Conservation (phyloP, 2,888 invertebrate genomes). For the Lasius fuliginosus region DNA sequence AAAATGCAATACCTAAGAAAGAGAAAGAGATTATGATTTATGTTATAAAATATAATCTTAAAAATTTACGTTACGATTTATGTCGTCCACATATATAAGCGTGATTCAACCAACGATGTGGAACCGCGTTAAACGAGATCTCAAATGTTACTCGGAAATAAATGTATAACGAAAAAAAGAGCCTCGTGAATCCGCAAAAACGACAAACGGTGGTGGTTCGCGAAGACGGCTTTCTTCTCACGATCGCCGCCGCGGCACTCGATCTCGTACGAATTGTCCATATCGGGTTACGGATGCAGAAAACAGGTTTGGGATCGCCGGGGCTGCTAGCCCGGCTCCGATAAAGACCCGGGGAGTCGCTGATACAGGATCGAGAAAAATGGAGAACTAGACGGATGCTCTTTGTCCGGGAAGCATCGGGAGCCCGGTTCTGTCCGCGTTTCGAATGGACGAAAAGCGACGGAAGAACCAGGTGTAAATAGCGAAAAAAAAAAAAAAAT, state of each 20-base stretch:
- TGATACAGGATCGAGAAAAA: slow-evolving; percentile 49
- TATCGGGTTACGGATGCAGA: slow-evolving; percentile 64
- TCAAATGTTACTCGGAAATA: background rate
- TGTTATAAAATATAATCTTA: background rate
- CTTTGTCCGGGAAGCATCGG: slow-evolving; percentile 39
- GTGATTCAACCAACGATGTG: background rate
- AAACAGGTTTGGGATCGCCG: slow-evolving; percentile 69
- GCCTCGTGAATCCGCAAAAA: slow-evolving; percentile 54
- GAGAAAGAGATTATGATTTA: no score
- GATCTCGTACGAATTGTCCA: slow-evolving; percentile 63
- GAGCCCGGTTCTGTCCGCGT: background rate
- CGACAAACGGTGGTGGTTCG: slow-evolving; percentile 49
- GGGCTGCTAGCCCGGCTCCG: slow-evolving; percentile 2
- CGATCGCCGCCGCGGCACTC: slow-evolving; percentile 55
- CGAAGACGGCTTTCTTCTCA: slow-evolving; percentile 52
- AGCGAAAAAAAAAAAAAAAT: background rate
- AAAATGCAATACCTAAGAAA: background rate
- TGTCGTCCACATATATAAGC: background rate
- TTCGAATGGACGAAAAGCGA: background rate
- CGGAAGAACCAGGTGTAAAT: background rate
- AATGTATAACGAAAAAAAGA: background rate
- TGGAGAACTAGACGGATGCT: background rate
- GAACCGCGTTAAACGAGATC: no score
- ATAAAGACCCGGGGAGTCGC: slow-evolving; percentile 28
- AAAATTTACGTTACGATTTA: background rate